These are phyloP conservation scores for Strigops habroptila DNA, from an alignment of 2,113 vertebrate genomes.

Conservation along the genomic window DNA sequence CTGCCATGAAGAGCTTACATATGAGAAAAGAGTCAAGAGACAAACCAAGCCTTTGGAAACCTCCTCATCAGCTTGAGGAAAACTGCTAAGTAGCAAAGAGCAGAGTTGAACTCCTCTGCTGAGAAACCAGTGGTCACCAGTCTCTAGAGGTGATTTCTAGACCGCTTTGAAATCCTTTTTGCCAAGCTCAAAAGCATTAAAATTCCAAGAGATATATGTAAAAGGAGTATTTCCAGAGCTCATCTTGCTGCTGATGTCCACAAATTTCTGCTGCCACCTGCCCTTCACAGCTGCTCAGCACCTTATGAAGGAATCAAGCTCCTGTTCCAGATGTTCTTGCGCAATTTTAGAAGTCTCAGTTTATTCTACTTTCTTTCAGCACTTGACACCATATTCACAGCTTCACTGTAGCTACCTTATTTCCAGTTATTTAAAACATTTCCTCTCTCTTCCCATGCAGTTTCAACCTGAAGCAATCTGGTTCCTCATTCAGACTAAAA, in stretches of 20 bases:
- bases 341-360: background rate
- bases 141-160: background rate
- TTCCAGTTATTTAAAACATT: conserved; percentile 20
- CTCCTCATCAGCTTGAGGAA: background rate
- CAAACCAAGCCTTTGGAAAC: background rate
- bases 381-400: background rate
- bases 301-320: background rate
- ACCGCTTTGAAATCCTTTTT: background rate
- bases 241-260: background rate
- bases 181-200: background rate
- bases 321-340: background rate
- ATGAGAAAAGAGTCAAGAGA: background rate
- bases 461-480: background rate
- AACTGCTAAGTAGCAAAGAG: background rate
- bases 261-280: background rate
- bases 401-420: background rate
- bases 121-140: background rate
- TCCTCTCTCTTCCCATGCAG: background rate
- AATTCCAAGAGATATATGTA: background rate
- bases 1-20: background rate
- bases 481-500: background rate
- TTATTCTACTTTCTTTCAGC: background rate
- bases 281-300: background rate
- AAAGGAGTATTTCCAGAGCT: background rate
- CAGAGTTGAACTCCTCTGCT: background rate